Evolutionary conservation across 2,113 vertebrate genomes (phyloP), one percentile per base, ranked within the genome.

Genomic region (Recurvirostra avosetta): DNA sequence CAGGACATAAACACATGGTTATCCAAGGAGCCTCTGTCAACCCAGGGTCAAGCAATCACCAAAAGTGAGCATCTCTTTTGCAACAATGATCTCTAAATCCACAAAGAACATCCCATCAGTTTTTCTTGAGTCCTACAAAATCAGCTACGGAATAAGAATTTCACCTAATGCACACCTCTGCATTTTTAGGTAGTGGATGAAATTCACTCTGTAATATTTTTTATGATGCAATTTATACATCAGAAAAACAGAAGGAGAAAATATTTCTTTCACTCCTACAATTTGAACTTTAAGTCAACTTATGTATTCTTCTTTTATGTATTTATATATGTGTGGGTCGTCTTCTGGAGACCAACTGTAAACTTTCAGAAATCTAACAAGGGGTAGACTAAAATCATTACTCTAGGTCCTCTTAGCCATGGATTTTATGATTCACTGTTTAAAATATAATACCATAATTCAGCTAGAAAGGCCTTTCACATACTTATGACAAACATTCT

Each of bases 251-350:
- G 97, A 97, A 98, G 96, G 82, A 96, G 97, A 98, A 98, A 98
- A 98, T 97, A 96, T 85, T 98, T 98, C 97, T 98, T 98, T 98
- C 98, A 92, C 32, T 94, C 83, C 90, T 89, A 59, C 91, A 96
- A 97, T 98, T 98, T 98, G 98, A 98, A 98, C 90, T 97, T 97
- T 94, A 98, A 98, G 97, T 98, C 98, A 97, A 98, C 94, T 98
- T 98, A 72, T 43, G 8, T 91, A 94, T 90, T 96, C 61, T 91
- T 96, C 92, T 98, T 98, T 97, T 96, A 98, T 95, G 86, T 94
- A 98, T 98, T 97, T 97, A 98, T 97, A 70, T 96, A 98, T 91
- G 78, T 96, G 85, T 90, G 36, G 59, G 72, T 97, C 97, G 98
- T 98, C 96, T 96, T 96, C 94, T 93, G n/a, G 19, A 80, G 38